These are phyloP conservation scores for Bombylius discolor DNA, from an alignment of 2,888 invertebrate species.

Conservation along the genomic window DNA sequence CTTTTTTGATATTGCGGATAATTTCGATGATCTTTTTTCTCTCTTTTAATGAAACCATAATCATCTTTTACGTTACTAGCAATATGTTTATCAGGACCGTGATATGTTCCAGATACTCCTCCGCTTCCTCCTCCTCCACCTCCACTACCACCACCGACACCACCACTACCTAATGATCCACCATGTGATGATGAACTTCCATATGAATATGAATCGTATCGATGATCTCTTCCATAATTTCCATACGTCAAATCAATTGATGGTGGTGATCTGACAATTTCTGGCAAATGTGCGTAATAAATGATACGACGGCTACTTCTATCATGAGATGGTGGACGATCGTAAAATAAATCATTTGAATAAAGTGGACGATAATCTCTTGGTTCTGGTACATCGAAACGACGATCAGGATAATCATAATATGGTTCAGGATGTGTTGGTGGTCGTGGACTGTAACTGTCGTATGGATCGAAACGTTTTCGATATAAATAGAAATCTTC, in stretches of 20 bases:
- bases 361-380: constrained; percentile 26
- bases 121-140: too few relatives aligned
- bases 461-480: constrained; percentile 32
- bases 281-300: constrained; percentile 57
- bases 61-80: neutral
- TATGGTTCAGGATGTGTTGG: constrained; percentile 32
- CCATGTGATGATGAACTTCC: constrained; percentile 1
- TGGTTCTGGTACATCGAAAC: constrained; percentile 30
- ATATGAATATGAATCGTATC: constrained; percentile 22
- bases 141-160: too few relatives aligned
- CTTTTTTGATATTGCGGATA: neutral
- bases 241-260: constrained; percentile 44
- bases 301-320: constrained; percentile 43
- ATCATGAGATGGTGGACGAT: constrained; percentile 23
- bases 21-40: constrained; percentile 22
- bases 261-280: constrained; percentile 49
- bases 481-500: constrained; percentile 32
- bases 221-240: constrained; percentile 36
- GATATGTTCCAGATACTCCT: constrained; percentile 3
- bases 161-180: constrained; percentile 10
- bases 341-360: constrained; percentile 30
- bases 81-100: neutral
- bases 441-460: constrained; percentile 32
- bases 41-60: constrained; percentile 23
- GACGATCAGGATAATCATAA: constrained; percentile 32